Conservation (phyloP, 2,113 vertebrate species). For the Psittacara wagleri region DNA sequence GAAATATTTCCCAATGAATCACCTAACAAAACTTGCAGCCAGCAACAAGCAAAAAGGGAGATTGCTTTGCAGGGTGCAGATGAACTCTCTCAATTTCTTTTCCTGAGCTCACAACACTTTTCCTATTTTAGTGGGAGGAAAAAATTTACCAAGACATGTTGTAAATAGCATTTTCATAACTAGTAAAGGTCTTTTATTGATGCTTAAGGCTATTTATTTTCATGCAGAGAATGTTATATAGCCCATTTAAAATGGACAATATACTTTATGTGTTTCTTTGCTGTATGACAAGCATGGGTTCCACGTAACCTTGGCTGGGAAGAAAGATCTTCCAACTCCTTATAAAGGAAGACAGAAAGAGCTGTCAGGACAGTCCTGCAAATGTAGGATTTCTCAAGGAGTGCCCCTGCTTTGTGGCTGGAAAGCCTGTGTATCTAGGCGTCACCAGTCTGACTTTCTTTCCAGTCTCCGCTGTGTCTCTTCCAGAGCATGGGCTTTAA, state of each 20-base stretch:
- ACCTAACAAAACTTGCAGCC: neutral
- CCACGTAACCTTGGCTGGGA: neutral
- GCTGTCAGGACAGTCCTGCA: neutral
- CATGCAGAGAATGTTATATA: neutral
- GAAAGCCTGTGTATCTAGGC: neutral
- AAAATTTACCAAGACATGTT: neutral
- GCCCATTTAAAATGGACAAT: neutral
- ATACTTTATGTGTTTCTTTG: neutral
- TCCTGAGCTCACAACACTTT: neutral
- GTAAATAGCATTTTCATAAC: neutral
- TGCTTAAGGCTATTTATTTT: neutral
- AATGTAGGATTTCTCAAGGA: neutral
- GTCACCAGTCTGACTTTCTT: neutral
- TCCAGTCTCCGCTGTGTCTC: neutral
- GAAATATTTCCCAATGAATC: neutral
- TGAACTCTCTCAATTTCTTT: neutral
- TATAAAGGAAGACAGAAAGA: neutral
- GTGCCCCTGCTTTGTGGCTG: neutral
- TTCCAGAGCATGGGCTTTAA: neutral
- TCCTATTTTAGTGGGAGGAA: neutral
- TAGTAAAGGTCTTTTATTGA: neutral
- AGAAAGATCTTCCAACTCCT: neutral
- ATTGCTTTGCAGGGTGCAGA: neutral
- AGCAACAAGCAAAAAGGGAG: neutral
- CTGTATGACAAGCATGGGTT: accelerated